Evolutionary conservation across 2,797 vertebrate species (phyloP), one percentile per base, ranked within the genome.

Genomic region (Glossophaga mutica): DNA sequence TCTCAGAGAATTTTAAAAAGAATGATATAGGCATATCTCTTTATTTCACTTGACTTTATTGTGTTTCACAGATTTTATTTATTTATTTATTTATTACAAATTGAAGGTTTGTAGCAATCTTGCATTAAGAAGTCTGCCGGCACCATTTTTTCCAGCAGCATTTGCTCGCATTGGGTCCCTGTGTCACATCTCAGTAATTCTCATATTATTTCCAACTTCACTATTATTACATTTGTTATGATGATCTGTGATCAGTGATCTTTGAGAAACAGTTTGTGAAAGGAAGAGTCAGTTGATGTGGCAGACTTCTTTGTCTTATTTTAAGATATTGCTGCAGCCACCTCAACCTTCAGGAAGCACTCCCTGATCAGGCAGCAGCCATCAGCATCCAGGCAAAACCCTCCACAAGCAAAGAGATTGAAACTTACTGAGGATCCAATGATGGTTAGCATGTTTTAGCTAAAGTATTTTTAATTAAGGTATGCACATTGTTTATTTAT

Each of bases 1-100:
- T 87, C 76, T 87, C 95, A 89, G 92, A 89, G 57, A 94, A 84
- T 34, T 48, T 86, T 46, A 62, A 62, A 85, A 88, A 78, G 32
- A 37, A 5, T 68, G 73, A 68, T 94, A 24, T 29, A 82, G 21
- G 39, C 44, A 26, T 26, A 82, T n/a, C 57, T 82, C 79, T 32
- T 62, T 44, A 77, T 84, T 50, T 62, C 5, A 48, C 37, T 59
- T 81, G 16, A 32, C 39, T 62, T 82, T 81, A 42, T 81, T 26
- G 18, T 37, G 57, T 55, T 39, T 82, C 10, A 6, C 10, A 44
- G 18, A 62, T 82, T 59, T 78, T 12, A 59, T 62, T 57, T n/a
- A n/a, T 59, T 59, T 11, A 59, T 59, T 57, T 65, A 59, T 24
- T 42, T 24, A 46, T 65, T 83, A 83, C 42, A 48, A 18, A 10